Conservation (phyloP, 2,888 invertebrate genomes). For the Pandemis corylana region DNA sequence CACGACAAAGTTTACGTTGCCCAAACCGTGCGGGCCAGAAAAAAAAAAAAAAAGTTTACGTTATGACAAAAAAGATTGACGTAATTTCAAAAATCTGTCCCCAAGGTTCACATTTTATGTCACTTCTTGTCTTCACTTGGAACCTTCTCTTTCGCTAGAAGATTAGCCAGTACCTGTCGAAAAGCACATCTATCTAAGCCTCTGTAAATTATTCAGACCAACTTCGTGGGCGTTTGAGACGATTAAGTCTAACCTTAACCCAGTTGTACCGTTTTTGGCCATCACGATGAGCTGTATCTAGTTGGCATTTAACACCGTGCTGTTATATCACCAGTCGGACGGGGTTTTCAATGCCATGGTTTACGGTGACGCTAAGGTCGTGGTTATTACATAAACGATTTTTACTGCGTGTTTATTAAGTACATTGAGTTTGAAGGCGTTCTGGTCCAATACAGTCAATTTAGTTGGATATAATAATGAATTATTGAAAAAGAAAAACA, state of each 20-base stretch:
- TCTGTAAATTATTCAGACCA: constrained; percentile 1
- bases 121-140: not conserved
- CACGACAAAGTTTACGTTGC: too few species aligned
- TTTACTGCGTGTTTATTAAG: constrained; percentile 2
- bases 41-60: too few species aligned
- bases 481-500: too few species aligned
- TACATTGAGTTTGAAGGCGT: not conserved
- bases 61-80: too few species aligned
- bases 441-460: not conserved
- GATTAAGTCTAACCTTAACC: constrained; percentile 54
- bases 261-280: constrained; percentile 56
- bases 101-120: too few species aligned
- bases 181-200: not conserved
- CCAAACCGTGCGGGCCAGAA: too few species aligned
- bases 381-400: constrained; percentile 2
- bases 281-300: constrained; percentile 24
- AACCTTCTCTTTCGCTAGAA: not conserved
- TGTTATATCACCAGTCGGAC: constrained; percentile 13
- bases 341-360: constrained; percentile 17
- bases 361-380: constrained; percentile 10
- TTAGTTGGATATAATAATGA: too few species aligned
- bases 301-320: constrained; percentile 4
- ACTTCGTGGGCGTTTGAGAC: constrained; percentile 2
- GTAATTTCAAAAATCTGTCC: too few species aligned
- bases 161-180: not conserved